phyloP scores from a whole-genome alignment of 2,113 vertebrate species.

The Neodon shergylaensis region DNA sequence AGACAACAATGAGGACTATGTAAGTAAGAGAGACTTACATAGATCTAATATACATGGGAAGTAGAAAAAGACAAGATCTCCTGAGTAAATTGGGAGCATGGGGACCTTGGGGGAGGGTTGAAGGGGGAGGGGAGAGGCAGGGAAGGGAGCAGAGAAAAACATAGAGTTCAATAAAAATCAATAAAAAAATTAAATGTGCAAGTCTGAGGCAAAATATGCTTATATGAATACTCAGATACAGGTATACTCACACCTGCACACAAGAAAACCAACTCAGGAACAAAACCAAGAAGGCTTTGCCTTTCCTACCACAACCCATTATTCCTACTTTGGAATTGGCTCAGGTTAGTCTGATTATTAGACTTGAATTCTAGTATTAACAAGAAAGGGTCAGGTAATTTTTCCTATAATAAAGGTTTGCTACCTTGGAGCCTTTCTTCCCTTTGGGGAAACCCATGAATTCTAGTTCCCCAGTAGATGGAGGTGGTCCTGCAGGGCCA shows the following conservation, averaged over 20 bases:
- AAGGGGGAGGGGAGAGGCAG: too few relatives aligned
- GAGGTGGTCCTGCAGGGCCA: constrained; percentile 90
- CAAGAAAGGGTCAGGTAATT: constrained; percentile 30
- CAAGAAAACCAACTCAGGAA: background rate
- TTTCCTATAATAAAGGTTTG: constrained; percentile 58
- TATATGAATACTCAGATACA: constrained; percentile 23
- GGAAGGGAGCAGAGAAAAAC: too few relatives aligned
- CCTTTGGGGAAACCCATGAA: constrained; percentile 94
- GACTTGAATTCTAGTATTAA: constrained; percentile 47
- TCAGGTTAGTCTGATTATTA: constrained; percentile 12
- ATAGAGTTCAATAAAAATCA: too few relatives aligned
- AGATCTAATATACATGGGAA: too few relatives aligned
- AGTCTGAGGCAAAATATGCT: constrained; percentile 39
- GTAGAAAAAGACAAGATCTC: too few relatives aligned
- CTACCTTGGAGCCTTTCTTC: constrained; percentile 92
- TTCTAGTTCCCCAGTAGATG: constrained; percentile 90
- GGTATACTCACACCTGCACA: background rate
- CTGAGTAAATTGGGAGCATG: too few relatives aligned
- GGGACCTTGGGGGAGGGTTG: too few relatives aligned
- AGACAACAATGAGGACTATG: too few relatives aligned
- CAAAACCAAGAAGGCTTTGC: constrained; percentile 26
- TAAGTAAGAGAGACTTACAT: too few relatives aligned
- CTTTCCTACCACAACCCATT: background rate
- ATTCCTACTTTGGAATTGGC: background rate
- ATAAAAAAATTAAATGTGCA: constrained; percentile 23